Conservation (phyloP, 92 coral and sea anemone genomes). For the Zoanthus solanderi region DNA sequence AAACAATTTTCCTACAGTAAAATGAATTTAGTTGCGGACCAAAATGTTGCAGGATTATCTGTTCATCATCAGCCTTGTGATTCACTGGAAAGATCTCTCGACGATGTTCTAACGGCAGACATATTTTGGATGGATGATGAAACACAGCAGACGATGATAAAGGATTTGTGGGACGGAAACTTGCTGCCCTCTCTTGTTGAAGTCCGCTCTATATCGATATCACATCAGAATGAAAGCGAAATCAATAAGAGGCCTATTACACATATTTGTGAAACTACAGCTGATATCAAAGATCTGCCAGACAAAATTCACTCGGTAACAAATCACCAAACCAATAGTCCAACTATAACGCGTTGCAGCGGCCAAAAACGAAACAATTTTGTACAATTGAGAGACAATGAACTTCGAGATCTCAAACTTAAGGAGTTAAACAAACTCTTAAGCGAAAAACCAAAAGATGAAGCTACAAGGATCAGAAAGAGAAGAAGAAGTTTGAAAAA, state of each 20-base stretch:
- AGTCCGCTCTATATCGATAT: background rate
- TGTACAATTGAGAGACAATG: slow-evolving; percentile 52
- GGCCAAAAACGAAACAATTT: background rate
- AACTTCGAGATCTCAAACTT: slow-evolving; percentile 62
- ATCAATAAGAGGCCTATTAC: background rate
- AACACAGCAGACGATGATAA: slow-evolving; percentile 16
- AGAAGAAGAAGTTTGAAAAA: slow-evolving; percentile 76
- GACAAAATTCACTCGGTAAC: background rate
- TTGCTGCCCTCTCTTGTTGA: background rate
- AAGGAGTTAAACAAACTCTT: slow-evolving; percentile 62
- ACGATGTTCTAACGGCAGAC: background rate
- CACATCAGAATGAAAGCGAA: background rate
- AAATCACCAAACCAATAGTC: background rate
- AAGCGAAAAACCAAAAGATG: slow-evolving; percentile 58
- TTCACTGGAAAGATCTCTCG: background rate
- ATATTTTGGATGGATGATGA: slow-evolving; percentile 26
- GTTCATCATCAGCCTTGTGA: slow-evolving; percentile 5
- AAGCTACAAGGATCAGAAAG: slow-evolving; percentile 56
- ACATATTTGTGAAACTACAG: background rate
- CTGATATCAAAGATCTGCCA: background rate
- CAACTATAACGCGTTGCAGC: background rate
- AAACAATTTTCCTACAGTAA: background rate
- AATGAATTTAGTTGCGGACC: background rate
- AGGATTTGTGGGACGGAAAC: slow-evolving; percentile 1
- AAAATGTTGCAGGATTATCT: background rate